These are phyloP conservation scores for Drosophila tristis DNA, from an alignment of 1,140 invertebrate species.

Conservation along the genomic window DNA sequence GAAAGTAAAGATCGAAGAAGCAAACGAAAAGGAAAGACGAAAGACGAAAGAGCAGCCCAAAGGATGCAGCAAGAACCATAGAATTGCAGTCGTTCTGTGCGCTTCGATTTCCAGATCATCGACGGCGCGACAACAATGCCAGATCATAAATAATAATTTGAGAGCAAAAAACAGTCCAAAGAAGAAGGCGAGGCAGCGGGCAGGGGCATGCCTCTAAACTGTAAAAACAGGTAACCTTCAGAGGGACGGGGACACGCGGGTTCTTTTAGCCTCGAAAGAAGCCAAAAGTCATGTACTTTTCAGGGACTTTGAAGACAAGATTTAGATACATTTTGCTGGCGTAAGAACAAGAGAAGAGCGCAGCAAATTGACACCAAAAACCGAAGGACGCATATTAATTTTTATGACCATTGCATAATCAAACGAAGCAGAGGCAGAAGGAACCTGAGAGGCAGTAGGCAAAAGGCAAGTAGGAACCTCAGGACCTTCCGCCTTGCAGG, in stretches of 20 bases:
- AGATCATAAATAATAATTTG: constrained; percentile 81
- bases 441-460: neutral
- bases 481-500: constrained; percentile 50
- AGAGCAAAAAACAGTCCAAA: constrained; percentile 39
- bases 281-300: constrained; percentile 74
- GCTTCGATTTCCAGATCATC: constrained; percentile 69
- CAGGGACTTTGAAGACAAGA: constrained; percentile 57
- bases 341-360: constrained; percentile 46
- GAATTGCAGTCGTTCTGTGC: constrained; percentile 19
- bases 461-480: neutral
- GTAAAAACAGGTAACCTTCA: constrained; percentile 81
- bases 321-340: constrained; percentile 67
- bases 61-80: constrained; percentile 11
- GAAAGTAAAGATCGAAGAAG: constrained; percentile 69
- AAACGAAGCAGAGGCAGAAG: constrained; percentile 19
- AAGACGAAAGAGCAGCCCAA: neutral
- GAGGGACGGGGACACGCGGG: constrained; percentile 36
- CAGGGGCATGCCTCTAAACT: constrained; percentile 46
- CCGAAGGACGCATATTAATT: constrained; percentile 84
- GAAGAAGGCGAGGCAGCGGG: constrained; percentile 13
- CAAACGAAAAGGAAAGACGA: constrained; percentile 1
- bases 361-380: constrained; percentile 59
- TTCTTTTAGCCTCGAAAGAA: constrained; percentile 25
- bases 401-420: constrained; percentile 83
- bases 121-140: constrained; percentile 72